These are phyloP conservation scores for Falco biarmicus DNA, from an alignment of 2,797 vertebrate genomes.

Conservation along the genomic window DNA sequence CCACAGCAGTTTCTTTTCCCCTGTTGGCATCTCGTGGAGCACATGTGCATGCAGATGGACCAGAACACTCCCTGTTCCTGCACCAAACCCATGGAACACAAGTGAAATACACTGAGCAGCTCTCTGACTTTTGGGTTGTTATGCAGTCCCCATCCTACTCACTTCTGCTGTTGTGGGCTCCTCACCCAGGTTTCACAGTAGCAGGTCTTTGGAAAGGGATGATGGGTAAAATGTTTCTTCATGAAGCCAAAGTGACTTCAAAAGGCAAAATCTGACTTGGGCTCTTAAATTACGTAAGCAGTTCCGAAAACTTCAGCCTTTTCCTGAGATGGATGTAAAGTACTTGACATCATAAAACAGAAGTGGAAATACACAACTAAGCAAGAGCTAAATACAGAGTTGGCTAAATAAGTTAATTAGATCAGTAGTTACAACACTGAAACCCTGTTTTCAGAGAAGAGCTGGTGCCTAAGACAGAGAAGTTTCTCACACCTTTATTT, in stretches of 20 bases:
- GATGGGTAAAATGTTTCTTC: neutral
- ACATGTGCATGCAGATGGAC: neutral
- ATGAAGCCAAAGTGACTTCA: neutral
- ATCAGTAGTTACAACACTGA: neutral
- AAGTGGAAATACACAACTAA: neutral
- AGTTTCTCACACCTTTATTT: neutral
- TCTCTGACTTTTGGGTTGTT: neutral
- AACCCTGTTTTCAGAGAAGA: neutral
- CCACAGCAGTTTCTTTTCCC: neutral
- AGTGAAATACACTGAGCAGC: neutral
- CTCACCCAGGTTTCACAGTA: fast-evolving
- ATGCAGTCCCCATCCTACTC: neutral
- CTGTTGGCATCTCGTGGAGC: neutral
- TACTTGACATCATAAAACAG: neutral
- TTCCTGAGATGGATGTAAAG: neutral
- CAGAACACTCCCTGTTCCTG: neutral
- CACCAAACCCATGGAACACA: neutral
- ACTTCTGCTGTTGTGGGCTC: fast-evolving
- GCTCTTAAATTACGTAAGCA: neutral
- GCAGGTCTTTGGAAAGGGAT: neutral
- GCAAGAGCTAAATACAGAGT: neutral
- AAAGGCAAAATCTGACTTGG: neutral
- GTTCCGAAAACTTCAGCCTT: neutral
- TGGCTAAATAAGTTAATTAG: neutral
- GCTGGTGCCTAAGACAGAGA: neutral